Evolutionary conservation across 2,797 vertebrate species (phyloP).

Genomic region (Holocentrus rufus): DNA sequence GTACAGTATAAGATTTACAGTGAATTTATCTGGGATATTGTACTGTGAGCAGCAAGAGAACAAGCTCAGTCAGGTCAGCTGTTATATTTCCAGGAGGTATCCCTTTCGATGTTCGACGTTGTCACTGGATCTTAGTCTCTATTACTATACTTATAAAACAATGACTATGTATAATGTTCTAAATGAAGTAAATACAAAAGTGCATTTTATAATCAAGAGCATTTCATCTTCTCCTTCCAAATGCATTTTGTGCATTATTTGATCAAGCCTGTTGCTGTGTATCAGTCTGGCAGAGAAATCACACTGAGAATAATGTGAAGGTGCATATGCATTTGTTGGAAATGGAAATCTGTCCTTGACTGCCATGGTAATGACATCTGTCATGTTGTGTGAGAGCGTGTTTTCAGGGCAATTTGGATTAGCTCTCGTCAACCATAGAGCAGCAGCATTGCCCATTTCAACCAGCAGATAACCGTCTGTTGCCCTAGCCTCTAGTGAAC

Average conservation of each 20-base stretch:
- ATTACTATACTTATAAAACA: slow-evolving; percentile 57
- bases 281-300: slow-evolving; percentile 40
- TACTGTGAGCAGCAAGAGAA: slow-evolving; percentile 64
- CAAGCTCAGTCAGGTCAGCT: slow-evolving; percentile 64
- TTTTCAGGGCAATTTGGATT: slow-evolving; percentile 36
- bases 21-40: slow-evolving; percentile 70
- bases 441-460: slow-evolving; percentile 14
- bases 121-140: slow-evolving; percentile 62
- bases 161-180: slow-evolving; percentile 61
- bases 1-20: slow-evolving; percentile 49
- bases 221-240: slow-evolving; percentile 50
- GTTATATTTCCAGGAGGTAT: slow-evolving; percentile 68
- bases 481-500: slow-evolving; percentile 17
- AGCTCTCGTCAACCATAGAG: slow-evolving; percentile 22
- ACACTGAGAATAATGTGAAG: slow-evolving; percentile 27
- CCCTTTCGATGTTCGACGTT: slow-evolving; percentile 71
- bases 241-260: slow-evolving; percentile 12
- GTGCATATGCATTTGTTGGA: slow-evolving; percentile 19
- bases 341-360: slow-evolving; percentile 46
- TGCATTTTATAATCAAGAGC: slow-evolving; percentile 55
- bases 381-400: slow-evolving; percentile 15
- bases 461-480: slow-evolving; percentile 8
- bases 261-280: slow-evolving; percentile 15
- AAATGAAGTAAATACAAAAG: slow-evolving; percentile 61
- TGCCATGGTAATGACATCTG: slow-evolving; percentile 35